Conservation (phyloP, 2,888 invertebrate genomes). For the Sinohyriopsis cumingii region DNA sequence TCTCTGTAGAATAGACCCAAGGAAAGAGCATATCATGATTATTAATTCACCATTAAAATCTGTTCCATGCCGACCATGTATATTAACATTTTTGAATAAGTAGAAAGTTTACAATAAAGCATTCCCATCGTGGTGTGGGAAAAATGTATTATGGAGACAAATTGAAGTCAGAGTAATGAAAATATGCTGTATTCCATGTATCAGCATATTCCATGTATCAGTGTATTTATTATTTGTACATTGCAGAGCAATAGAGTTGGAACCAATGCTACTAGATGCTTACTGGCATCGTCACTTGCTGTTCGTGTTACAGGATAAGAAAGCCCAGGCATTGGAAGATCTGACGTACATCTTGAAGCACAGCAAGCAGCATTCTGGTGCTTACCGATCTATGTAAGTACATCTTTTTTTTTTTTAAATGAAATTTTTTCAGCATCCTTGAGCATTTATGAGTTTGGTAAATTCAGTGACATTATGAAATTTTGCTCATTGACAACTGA, state of each 20-base stretch:
- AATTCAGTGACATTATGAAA: neutral
- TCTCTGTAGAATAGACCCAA: too few species aligned
- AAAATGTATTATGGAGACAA: too few species aligned
- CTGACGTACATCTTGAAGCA: slow-evolving; percentile 67
- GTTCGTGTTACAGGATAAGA: slow-evolving; percentile 67
- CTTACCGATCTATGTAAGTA: slow-evolving; percentile 69
- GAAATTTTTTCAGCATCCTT: neutral
- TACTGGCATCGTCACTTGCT: slow-evolving; percentile 72
- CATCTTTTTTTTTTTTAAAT: neutral
- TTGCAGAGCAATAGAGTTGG: slow-evolving; percentile 64
- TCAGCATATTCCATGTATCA: too few species aligned
- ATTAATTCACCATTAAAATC: too few species aligned
- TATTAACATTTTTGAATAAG: too few species aligned
- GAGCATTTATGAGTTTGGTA: neutral
- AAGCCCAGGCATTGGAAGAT: slow-evolving; percentile 67
- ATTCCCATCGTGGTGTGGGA: too few species aligned
- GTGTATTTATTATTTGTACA: too few species aligned
- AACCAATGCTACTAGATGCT: slow-evolving; percentile 68
- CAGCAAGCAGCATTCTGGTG: slow-evolving; percentile 66
- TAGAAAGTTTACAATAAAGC: too few species aligned
- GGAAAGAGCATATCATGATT: too few species aligned
- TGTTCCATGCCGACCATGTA: too few species aligned
- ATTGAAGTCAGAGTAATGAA: too few species aligned
- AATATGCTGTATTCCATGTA: too few species aligned
- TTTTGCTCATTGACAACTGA: neutral